These are phyloP conservation scores for Latrodectus hesperus DNA, from an alignment of 2,888 invertebrate species.

Conservation along the genomic window DNA sequence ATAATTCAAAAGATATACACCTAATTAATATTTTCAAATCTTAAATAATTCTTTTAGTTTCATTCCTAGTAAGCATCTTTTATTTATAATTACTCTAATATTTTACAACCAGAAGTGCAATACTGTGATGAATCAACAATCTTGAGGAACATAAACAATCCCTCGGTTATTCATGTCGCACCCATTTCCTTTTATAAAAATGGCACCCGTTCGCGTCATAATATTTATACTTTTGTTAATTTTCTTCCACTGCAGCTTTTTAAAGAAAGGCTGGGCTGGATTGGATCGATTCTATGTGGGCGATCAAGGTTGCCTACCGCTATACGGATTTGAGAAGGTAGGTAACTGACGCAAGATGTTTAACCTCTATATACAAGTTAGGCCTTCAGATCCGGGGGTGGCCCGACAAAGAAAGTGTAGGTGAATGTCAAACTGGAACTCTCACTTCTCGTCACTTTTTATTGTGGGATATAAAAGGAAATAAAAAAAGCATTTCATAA, in stretches of 20 bases:
- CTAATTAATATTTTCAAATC: too few relatives aligned
- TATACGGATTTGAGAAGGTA: conserved; percentile 34
- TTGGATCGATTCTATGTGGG: conserved; percentile 49
- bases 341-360: conserved; percentile 54
- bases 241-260: conserved; percentile 36
- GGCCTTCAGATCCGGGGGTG: conserved; percentile 22
- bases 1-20: too few relatives aligned
- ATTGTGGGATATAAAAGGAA: too few relatives aligned
- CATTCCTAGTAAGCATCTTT: too few relatives aligned
- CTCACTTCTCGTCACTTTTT: too few relatives aligned
- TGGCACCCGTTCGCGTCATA: conserved; percentile 44
- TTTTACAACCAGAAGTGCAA: too few relatives aligned
- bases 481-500: too few relatives aligned
- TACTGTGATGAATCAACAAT: neutral
- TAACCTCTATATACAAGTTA: conserved; percentile 50
- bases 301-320: conserved; percentile 62
- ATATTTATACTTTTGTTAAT: conserved; percentile 48
- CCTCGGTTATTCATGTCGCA: neutral
- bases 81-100: too few relatives aligned
- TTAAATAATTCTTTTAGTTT: too few relatives aligned
- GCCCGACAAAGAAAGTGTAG: conserved; percentile 32
- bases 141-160: conserved; percentile 8
- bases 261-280: conserved; percentile 43
- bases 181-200: conserved; percentile 29
- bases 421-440: conserved; percentile 20